A percentile compares a stretch with the other conserved stretches of the same genome.
phyloP scores from a whole-genome alignment of 2,888 invertebrate genomes.

The Brachylomia viminalis region DNA sequence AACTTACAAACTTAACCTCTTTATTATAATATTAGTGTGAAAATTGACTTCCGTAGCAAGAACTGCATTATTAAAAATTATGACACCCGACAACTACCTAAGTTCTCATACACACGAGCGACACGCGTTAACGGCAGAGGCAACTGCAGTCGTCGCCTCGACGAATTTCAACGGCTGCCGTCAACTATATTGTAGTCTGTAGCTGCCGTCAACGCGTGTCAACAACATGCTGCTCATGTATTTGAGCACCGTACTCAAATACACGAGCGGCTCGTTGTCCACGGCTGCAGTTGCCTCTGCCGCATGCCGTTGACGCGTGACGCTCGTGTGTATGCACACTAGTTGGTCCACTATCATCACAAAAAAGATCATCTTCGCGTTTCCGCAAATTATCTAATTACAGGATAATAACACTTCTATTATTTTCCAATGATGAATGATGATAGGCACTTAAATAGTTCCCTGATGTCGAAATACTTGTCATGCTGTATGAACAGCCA shows the following conservation, averaged over 20 bases:
- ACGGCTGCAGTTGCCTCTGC: too few species aligned
- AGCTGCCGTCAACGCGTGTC: too few species aligned
- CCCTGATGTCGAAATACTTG: slow-evolving; percentile 44
- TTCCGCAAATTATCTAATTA: slow-evolving; percentile 59
- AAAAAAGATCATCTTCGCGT: slow-evolving; percentile 36
- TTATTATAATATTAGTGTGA: background rate
- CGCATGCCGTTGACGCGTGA: too few species aligned
- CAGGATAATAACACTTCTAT: slow-evolving; percentile 49
- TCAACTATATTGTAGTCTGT: too few species aligned
- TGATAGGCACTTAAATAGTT: slow-evolving; percentile 32
- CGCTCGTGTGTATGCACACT: too few species aligned
- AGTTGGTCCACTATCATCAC: slow-evolving; percentile 1
- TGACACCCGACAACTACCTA: background rate
- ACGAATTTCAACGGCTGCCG: too few species aligned
- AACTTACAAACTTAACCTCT: background rate
- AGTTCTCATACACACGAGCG: too few species aligned
- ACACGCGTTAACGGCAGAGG: too few species aligned
- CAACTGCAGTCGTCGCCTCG: too few species aligned
- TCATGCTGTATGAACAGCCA: slow-evolving; percentile 28
- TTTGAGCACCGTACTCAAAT: too few species aligned
- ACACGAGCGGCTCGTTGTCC: too few species aligned
- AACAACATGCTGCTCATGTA: too few species aligned
- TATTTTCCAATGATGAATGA: slow-evolving; percentile 45
- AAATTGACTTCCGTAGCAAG: background rate
- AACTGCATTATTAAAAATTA: slow-evolving; percentile 8